phyloP scores from a whole-genome alignment of 2,888 invertebrate species.

The Sarcophaga variegata region DNA sequence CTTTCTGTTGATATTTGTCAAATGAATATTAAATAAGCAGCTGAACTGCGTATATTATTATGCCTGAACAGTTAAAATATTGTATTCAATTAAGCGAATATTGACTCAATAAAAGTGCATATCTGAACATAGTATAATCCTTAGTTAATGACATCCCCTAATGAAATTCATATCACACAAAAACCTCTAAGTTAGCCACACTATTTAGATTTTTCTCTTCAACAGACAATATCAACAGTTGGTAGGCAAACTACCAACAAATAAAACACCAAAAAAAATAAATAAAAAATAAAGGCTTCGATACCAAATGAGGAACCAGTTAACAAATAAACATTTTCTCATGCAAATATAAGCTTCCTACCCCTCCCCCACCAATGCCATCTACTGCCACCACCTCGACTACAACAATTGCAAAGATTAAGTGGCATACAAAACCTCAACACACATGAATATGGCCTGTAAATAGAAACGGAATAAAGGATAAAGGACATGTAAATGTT shows the following conservation, averaged over 20 bases:
- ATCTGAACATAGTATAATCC: no score
- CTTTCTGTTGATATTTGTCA: no score
- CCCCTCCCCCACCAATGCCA: neutral
- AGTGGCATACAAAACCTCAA: conserved; percentile 28
- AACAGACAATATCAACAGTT: conserved; percentile 62
- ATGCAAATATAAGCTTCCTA: conserved; percentile 59
- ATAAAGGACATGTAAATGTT: conserved; percentile 24
- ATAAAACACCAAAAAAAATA: neutral
- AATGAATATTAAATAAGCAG: no score
- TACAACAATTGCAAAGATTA: neutral
- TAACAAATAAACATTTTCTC: conserved; percentile 65
- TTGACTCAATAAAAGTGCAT: no score
- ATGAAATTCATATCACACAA: neutral
- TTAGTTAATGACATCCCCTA: accelerated
- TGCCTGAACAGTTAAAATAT: no score
- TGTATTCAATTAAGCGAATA: no score
- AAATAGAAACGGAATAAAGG: conserved; percentile 17
- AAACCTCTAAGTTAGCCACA: conserved; percentile 41
- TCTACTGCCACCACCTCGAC: neutral
- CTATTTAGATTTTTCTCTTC: neutral
- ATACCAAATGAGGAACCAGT: conserved; percentile 45
- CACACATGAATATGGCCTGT: conserved; percentile 48
- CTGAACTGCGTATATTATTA: no score
- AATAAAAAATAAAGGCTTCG: neutral
- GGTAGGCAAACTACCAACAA: conserved; percentile 32